phyloP scores from a whole-genome alignment of 2,797 vertebrate genomes.

The Fringilla coelebs region DNA sequence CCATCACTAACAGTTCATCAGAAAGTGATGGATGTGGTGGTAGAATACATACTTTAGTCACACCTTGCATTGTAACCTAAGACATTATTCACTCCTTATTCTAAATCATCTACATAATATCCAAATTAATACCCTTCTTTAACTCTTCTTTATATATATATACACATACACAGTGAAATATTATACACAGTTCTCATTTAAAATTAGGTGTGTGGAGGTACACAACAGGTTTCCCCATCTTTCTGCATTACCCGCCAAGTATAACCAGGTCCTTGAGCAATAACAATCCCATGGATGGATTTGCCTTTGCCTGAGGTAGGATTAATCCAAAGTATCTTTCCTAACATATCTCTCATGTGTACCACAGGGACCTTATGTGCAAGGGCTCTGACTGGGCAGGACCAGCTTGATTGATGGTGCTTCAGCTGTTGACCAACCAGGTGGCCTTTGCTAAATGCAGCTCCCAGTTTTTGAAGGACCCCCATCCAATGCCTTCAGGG shows the following conservation, averaged over 20 bases:
- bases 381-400: background rate
- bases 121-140: background rate
- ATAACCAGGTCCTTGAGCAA: background rate
- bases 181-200: background rate
- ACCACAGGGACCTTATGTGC: background rate
- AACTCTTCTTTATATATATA: background rate
- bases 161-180: background rate
- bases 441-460: background rate
- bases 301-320: background rate
- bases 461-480: background rate
- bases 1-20: background rate
- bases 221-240: background rate
- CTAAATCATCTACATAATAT: background rate
- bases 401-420: background rate
- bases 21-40: background rate
- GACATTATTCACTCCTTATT: background rate
- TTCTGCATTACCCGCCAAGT: background rate
- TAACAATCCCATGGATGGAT: background rate
- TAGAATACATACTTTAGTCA: background rate
- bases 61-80: background rate
- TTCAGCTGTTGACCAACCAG: background rate
- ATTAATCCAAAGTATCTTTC: background rate
- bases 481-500: background rate
- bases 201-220: background rate
- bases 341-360: background rate